phyloP scores from a whole-genome alignment of 2,888 invertebrate genomes.

The Amiota communis region DNA sequence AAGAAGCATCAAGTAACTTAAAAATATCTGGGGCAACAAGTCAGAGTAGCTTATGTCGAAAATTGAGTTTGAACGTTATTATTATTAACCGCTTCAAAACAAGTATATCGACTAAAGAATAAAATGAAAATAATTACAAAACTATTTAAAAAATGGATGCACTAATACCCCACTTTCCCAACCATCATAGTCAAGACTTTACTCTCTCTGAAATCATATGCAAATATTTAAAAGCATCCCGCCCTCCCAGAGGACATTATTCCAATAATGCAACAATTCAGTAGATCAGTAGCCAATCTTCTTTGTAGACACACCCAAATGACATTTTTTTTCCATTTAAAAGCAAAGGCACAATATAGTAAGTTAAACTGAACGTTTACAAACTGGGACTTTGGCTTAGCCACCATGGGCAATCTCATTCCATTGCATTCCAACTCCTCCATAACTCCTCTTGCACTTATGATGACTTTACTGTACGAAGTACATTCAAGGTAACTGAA shows the following conservation, averaged over 20 bases:
- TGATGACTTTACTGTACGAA: no score
- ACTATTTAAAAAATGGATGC: no score
- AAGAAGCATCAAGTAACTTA: no score
- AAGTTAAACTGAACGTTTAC: background rate
- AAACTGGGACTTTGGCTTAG: background rate
- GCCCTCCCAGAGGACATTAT: constrained; percentile 7
- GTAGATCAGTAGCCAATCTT: background rate
- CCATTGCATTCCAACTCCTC: background rate
- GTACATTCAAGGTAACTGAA: constrained; percentile 16
- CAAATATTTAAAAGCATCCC: constrained; percentile 4
- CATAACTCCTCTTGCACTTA: background rate
- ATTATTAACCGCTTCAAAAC: no score
- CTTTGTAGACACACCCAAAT: constrained; percentile 21
- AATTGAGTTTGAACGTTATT: no score
- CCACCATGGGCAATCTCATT: background rate
- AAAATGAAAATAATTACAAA: no score
- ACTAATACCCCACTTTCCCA: no score
- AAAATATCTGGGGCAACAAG: no score
- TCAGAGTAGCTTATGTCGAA: no score
- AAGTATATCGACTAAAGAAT: no score
- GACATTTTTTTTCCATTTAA: background rate
- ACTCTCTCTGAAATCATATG: background rate
- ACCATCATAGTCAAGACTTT: no score
- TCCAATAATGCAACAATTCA: constrained; percentile 1
- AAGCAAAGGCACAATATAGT: constrained; percentile 3